Evolutionary conservation across 2,888 invertebrate genomes (phyloP), one percentile per base, ranked within the genome.

Genomic region (Drosophila pseudotalamancana): DNA sequence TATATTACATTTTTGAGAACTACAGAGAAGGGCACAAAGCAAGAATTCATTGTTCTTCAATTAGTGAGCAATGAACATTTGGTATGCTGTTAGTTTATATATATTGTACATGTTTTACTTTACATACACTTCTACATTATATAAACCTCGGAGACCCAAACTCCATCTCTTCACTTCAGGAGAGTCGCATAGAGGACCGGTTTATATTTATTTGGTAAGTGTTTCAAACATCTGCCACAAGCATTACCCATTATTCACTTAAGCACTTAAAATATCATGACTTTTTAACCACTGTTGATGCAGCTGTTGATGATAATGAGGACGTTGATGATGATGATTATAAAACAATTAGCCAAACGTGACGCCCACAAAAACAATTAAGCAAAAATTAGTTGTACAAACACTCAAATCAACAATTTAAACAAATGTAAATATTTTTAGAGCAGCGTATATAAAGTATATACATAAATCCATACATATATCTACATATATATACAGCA

Each of bases 291-390:
- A n/a, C n/a, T n/a, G n/a, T n/a, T 31, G 12, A 29, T 6, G 14
- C 18, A 14, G 8, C n/a, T n/a, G n/a, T n/a, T n/a, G n/a, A n/a
- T n/a, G n/a, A n/a, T n/a, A n/a, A n/a, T n/a, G n/a, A n/a, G n/a
- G n/a, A n/a, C n/a, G n/a, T n/a, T n/a, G n/a, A n/a, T n/a, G n/a
- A n/a, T n/a, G n/a, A n/a, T n/a, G n/a, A n/a, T n/a, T 34, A 50
- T 18, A 34, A 61, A 65, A 54, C 60, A 72, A 75, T 75, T 70
- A 61, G 8, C 9, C 35, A 37, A 51, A 54, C 50, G 42, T 67
- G 67, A 23, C 40, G 23, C 37, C 31, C 65, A 56, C 54, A 60
- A 31, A 45, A 50, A 43, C 50, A 37, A 6, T 25, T 5, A 29
- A 29, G 19, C 25, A 12, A 4, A 19, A 27, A 27, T 8, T 18